Evolutionary conservation across 1,140 invertebrate genomes (phyloP), one percentile per base, ranked within the genome.

Genomic region (Bombus pyrosoma): DNA sequence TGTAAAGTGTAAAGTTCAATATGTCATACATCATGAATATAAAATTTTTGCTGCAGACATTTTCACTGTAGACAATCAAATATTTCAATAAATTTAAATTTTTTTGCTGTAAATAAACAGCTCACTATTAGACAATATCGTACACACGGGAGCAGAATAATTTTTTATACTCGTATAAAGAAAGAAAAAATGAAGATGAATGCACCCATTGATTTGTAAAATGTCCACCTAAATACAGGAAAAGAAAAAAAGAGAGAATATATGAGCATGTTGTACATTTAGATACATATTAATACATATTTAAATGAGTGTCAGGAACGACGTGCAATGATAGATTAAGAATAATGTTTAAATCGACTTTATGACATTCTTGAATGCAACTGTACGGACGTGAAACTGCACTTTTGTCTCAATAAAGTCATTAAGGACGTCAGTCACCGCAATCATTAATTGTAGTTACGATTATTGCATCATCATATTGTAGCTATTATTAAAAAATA

Each of bases 311-410:
- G 25, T 37, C 72, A 47, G 5, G 68, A 15, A 82, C 73, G 81
- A 75, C n/a, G 81, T 66, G 15, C n/a, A 41, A 81, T 85, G 82
- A 85, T 81, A 85, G 64, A 89, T 89, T 76, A 85, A 88, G 78
- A 88, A 57, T 86, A 86, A 89, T 89, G 79, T 64, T 77, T 79
- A 28, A 53, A 53, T 53, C 13, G n/a, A 53, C 47, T 39, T 69
- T 62, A 28, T 81, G 62, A 22, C 59, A 53, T 59, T 57, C 18
- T 37, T 41, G 34, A 69, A 62, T 34, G n/a, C 18, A 72, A 34
- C n/a, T 28, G 6, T 32, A 43, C 68, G 69, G 25, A 74, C 53
- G 32, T 74, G 80, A 74, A 82, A 82, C 8, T 37, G 80, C 80
- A 74, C 80, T 82, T 74, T 66, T 64, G 22, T 18, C 1, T 12